Percentiles rank a stretch among this genome's conserved stretches.
Evolutionary conservation across 2,797 vertebrate genomes (phyloP).

Genomic region (Apogon hyalosoma): DNA sequence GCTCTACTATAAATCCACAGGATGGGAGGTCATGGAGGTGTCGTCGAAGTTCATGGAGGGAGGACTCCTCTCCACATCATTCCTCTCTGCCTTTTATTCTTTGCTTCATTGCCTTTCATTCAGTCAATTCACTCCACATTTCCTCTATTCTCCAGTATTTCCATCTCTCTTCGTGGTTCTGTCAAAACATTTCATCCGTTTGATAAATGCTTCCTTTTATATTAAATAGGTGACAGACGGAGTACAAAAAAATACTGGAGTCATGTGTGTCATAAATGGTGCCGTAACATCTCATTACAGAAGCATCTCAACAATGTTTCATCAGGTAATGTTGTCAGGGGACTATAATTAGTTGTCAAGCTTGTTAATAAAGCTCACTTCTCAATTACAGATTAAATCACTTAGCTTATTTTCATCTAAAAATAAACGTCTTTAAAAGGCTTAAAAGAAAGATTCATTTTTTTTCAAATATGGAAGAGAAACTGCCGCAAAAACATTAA

Average conservation of each 20-base stretch:
- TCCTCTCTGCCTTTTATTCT: constrained; percentile 8
- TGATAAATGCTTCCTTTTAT: constrained; percentile 11
- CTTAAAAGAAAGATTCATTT: neutral
- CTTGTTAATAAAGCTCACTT: neutral
- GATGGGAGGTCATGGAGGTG: constrained; percentile 36
- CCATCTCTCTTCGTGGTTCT: neutral
- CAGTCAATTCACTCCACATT: neutral
- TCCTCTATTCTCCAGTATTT: neutral
- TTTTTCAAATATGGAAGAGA: neutral
- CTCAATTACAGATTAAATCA: neutral
- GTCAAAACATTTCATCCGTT: constrained; percentile 3
- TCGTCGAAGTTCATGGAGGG: constrained; percentile 29
- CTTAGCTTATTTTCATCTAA: neutral
- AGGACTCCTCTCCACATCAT: constrained; percentile 9
- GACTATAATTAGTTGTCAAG: neutral
- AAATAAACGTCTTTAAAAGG: neutral
- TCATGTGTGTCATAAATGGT: neutral
- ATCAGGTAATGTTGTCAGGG: neutral
- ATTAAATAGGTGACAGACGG: neutral
- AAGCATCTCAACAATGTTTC: constrained; percentile 9
- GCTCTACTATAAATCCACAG: constrained; percentile 45
- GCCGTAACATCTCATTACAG: constrained; percentile 12
- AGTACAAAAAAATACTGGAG: neutral
- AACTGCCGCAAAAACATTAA: no score
- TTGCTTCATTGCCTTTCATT: neutral